Evolutionary conservation across 2,797 vertebrate species (phyloP).

Genomic region (Gallinago nigripennis): DNA sequence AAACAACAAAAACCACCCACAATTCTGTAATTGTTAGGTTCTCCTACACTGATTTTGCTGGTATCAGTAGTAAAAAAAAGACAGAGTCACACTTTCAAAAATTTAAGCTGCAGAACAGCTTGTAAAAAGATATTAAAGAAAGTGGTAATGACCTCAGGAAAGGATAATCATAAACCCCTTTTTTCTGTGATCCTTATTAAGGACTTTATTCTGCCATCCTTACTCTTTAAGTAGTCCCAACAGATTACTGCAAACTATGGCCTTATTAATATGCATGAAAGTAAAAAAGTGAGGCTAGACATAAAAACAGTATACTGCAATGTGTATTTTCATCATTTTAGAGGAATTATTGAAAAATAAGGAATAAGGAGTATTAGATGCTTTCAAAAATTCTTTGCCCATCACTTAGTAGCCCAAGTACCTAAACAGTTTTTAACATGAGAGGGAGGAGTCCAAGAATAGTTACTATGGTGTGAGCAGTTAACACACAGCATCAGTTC

Average conservation of each 20-base stretch:
- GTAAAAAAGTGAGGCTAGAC: not conserved
- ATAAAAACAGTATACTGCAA: not conserved
- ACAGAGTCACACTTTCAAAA: not conserved
- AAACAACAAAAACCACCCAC: no score
- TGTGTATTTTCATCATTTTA: not conserved
- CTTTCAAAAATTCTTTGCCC: not conserved
- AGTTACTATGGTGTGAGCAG: not conserved
- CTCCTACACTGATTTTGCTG: not conserved
- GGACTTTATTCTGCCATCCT: not conserved
- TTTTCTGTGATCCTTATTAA: not conserved
- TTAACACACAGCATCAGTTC: not conserved
- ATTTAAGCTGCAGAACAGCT: not conserved
- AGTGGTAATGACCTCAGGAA: not conserved
- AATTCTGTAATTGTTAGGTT: not conserved
- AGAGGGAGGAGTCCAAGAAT: not conserved
- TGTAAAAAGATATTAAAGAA: not conserved
- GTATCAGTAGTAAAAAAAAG: not conserved
- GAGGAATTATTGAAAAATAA: not conserved
- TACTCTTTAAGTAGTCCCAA: not conserved
- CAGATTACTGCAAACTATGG: not conserved
- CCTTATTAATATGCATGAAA: not conserved
- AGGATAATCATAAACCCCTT: not conserved
- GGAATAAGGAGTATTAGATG: not conserved
- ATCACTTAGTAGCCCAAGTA: not conserved
- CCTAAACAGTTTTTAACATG: not conserved